Evolutionary conservation across 37 sponge, comb jelly and placozoan genomes (phyloP).

Genomic region (Cliona cf. orientalis): DNA sequence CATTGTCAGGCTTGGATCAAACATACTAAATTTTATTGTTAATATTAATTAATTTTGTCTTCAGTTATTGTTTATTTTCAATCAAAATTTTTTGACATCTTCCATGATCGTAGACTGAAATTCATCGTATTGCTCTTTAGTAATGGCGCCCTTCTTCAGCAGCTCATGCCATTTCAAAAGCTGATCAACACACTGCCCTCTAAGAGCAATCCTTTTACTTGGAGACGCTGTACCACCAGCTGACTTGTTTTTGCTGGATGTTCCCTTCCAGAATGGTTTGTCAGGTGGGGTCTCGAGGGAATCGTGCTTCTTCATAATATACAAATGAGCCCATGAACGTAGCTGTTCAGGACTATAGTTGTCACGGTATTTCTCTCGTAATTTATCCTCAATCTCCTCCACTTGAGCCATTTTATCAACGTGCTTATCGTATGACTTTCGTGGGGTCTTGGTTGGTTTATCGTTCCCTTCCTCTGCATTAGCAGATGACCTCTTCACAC

Average conservation of each 20-base stretch:
- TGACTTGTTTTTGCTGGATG: too few relatives aligned
- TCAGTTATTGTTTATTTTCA: not conserved
- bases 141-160: slow-evolving; percentile 9
- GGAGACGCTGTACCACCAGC: not conserved
- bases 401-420: slow-evolving; percentile 22
- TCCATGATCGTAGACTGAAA: too few relatives aligned
- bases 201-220: slow-evolving; percentile 6
- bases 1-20: too few relatives aligned
- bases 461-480: too few relatives aligned
- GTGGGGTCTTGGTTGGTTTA: too few relatives aligned
- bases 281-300: too few relatives aligned
- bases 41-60: too few relatives aligned
- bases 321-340: slow-evolving; percentile 17
- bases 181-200: slow-evolving; percentile 29
- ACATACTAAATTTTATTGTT: too few relatives aligned
- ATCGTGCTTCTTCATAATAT: slow-evolving; percentile 18
- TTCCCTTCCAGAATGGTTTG: too few relatives aligned
- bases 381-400: slow-evolving; percentile 12
- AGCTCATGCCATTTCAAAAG: slow-evolving; percentile 12
- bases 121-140: too few relatives aligned
- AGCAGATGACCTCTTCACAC: too few relatives aligned
- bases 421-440: slow-evolving; percentile 22
- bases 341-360: slow-evolving; percentile 9
- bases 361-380: not conserved
- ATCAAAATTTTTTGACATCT: too few relatives aligned